These are phyloP conservation scores for Scolopax mira DNA, from an alignment of 2,113 vertebrate species.

Conservation along the genomic window DNA sequence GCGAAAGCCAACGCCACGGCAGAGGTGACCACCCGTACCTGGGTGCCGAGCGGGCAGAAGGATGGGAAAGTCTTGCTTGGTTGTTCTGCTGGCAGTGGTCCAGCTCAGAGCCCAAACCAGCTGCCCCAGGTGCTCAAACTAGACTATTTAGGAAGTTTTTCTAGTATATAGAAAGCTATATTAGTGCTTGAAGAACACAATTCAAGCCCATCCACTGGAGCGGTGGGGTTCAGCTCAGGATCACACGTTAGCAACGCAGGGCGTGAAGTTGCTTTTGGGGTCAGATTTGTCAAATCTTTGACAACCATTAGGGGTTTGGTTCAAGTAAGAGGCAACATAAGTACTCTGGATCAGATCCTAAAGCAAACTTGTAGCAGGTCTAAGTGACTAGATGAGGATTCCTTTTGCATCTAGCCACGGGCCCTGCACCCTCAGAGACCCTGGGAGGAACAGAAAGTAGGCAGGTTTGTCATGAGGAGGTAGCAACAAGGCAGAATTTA, in stretches of 20 bases:
- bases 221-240: fast-evolving
- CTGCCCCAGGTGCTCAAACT: background rate
- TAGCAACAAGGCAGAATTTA: background rate
- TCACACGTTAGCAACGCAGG: fast-evolving
- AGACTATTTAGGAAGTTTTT: background rate
- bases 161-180: fast-evolving
- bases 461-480: background rate
- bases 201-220: fast-evolving
- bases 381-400: background rate
- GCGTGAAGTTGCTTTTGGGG: fast-evolving
- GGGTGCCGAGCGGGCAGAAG: background rate
- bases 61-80: background rate
- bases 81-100: fast-evolving
- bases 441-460: background rate
- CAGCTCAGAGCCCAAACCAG: background rate
- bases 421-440: background rate
- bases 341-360: background rate
- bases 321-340: background rate
- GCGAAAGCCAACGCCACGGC: fast-evolving
- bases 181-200: background rate
- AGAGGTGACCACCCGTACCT: background rate
- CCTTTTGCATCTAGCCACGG: background rate
- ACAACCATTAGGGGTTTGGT: background rate
- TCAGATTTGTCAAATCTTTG: background rate
- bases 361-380: background rate